Percentiles rank a stretch among this genome's conserved stretches.
These are phyloP conservation scores for Acrocephalus kingi DNA, from an alignment of 2,113 vertebrate species.

Conservation along the genomic window DNA sequence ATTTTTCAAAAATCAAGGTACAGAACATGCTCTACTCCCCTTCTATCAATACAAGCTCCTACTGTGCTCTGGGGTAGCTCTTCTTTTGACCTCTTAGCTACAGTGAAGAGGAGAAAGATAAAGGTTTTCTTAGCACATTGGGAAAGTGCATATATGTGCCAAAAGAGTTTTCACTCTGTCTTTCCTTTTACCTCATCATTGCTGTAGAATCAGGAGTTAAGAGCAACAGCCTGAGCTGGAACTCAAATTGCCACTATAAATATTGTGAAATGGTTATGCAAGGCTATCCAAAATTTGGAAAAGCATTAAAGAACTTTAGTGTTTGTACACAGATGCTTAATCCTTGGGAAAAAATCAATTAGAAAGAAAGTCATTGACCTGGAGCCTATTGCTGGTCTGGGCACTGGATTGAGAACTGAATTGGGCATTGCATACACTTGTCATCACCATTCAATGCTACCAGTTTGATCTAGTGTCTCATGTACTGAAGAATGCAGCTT, in stretches of 20 bases:
- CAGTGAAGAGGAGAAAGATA: not conserved
- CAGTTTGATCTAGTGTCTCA: not conserved
- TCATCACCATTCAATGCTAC: not conserved
- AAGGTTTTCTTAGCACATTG: not conserved
- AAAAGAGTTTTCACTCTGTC: not conserved
- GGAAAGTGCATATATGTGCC: not conserved
- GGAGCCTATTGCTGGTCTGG: constrained; percentile 16
- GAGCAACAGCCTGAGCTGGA: not conserved
- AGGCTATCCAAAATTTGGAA: constrained; percentile 51
- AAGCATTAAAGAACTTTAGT: constrained; percentile 30
- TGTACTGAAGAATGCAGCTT: not conserved
- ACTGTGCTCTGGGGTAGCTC: not conserved
- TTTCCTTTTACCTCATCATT: constrained; percentile 25
- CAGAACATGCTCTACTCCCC: not conserved
- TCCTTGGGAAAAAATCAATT: constrained; percentile 29
- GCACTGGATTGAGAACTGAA: constrained; percentile 1
- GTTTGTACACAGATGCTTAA: constrained; percentile 34
- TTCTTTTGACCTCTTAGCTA: not conserved
- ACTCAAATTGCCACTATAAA: constrained; percentile 49
- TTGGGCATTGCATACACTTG: not conserved
- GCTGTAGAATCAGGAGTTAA: constrained; percentile 29
- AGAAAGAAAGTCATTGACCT: constrained; percentile 48
- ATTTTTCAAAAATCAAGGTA: not conserved
- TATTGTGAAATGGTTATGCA: constrained; percentile 64
- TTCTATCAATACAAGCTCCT: not conserved